Percentiles rank a stretch among this genome's conserved stretches.
phyloP scores from a whole-genome alignment of 1,140 invertebrate genomes.

The Wasmannia auropunctata region DNA sequence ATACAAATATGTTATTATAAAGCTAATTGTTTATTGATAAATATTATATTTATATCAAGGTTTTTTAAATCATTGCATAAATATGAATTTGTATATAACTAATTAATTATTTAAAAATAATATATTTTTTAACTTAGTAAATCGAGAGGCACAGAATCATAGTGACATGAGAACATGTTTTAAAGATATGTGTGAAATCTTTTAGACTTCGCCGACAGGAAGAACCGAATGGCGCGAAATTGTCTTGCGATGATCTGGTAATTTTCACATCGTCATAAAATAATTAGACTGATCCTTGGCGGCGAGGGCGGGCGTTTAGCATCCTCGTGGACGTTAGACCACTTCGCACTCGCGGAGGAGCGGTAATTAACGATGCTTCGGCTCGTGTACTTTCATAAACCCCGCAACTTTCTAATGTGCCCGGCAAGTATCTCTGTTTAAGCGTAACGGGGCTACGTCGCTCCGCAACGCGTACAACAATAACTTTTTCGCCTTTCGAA shows the following conservation, averaged over 20 bases:
- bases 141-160: not conserved
- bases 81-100: too few species aligned
- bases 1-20: not conserved
- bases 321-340: slow-evolving; percentile 15
- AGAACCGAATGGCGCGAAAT: not conserved
- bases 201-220: not conserved
- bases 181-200: not conserved
- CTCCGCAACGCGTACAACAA: not conserved
- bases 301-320: slow-evolving; percentile 24
- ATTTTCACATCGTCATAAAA: slow-evolving; percentile 22
- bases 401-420: slow-evolving; percentile 45
- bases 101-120: slow-evolving; percentile 1
- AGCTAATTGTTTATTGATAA: not conserved
- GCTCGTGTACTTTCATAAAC: slow-evolving; percentile 48
- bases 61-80: too few species aligned
- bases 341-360: slow-evolving; percentile 36
- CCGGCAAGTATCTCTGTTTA: slow-evolving; percentile 42
- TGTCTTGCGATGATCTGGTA: not conserved
- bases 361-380: slow-evolving; percentile 41
- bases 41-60: too few species aligned
- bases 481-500: slow-evolving; percentile 23
- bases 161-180: not conserved
- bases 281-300: slow-evolving; percentile 17
- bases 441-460: slow-evolving; percentile 23
- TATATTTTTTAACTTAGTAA: not conserved